These are phyloP conservation scores for Myotis pilosus DNA, from an alignment of 2,797 vertebrate genomes.

Conservation along the genomic window DNA sequence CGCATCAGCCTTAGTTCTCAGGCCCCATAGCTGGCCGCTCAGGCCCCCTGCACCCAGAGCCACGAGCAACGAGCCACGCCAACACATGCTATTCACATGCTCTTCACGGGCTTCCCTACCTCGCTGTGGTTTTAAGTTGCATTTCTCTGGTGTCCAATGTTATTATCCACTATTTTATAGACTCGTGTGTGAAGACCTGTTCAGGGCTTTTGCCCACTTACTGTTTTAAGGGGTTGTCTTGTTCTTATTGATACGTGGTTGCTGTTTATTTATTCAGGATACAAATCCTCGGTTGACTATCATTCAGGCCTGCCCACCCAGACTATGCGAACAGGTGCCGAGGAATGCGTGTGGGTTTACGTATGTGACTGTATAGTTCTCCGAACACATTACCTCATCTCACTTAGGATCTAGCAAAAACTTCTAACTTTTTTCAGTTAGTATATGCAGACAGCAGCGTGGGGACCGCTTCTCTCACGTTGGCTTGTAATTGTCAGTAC, in stretches of 20 bases:
- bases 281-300: not conserved
- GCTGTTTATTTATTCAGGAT: not conserved
- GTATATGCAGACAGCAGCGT: not conserved
- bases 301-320: not conserved
- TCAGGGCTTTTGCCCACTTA: not conserved
- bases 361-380: not conserved
- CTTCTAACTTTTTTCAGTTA: not conserved
- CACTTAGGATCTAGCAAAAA: not conserved
- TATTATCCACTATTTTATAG: not conserved
- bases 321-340: not conserved
- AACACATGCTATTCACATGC: not conserved
- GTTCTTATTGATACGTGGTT: not conserved
- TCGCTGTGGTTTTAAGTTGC: not conserved
- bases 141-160: not conserved
- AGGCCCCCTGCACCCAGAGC: rapidly evolving
- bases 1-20: not conserved
- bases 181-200: not conserved
- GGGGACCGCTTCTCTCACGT: not conserved
- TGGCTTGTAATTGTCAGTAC: not conserved
- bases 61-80: not conserved
- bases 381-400: conserved; percentile 13
- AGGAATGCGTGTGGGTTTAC: not conserved
- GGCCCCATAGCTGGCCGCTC: not conserved
- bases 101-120: not conserved
- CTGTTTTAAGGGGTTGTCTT: not conserved